Conservation (phyloP, 2,113 vertebrate genomes). For the Pavo muticus region DNA sequence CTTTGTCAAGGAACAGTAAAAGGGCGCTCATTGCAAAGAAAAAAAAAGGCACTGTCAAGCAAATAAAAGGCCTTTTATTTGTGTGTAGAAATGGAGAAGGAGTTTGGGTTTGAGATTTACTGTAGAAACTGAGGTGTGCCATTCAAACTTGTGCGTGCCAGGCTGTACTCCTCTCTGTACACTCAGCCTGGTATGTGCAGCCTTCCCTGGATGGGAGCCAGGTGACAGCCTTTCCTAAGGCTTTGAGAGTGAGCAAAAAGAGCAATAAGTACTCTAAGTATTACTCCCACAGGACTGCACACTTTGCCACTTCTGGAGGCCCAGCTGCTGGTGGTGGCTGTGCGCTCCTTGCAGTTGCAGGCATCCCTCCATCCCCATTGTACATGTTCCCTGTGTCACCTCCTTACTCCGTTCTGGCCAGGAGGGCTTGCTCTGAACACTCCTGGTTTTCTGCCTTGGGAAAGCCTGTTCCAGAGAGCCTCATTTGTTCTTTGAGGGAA, state of each 20-base stretch:
- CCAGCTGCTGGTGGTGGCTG: not conserved
- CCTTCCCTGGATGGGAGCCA: not conserved
- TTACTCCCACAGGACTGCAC: not conserved
- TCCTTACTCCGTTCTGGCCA: not conserved
- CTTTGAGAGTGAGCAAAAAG: not conserved
- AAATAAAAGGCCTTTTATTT: slow-evolving; percentile 50
- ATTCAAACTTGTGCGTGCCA: not conserved
- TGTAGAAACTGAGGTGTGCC: not conserved
- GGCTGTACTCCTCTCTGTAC: not conserved
- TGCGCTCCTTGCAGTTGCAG: fast-evolving
- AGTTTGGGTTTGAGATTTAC: not conserved
- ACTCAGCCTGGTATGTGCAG: fast-evolving
- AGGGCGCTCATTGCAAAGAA: slow-evolving; percentile 8
- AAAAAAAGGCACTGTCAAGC: slow-evolving; percentile 26
- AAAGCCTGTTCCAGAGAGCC: not conserved
- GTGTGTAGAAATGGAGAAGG: not conserved
- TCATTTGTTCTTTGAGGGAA: not conserved
- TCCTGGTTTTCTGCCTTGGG: not conserved
- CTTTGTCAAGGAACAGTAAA: slow-evolving; percentile 45
- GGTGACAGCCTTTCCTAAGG: not conserved
- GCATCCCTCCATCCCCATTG: not conserved
- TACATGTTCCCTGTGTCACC: not conserved
- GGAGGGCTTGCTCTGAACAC: not conserved
- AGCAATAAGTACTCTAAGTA: not conserved
- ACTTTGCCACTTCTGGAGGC: not conserved